phyloP scores from a whole-genome alignment of 1,140 invertebrate genomes.

The Nasonia vitripennis region DNA sequence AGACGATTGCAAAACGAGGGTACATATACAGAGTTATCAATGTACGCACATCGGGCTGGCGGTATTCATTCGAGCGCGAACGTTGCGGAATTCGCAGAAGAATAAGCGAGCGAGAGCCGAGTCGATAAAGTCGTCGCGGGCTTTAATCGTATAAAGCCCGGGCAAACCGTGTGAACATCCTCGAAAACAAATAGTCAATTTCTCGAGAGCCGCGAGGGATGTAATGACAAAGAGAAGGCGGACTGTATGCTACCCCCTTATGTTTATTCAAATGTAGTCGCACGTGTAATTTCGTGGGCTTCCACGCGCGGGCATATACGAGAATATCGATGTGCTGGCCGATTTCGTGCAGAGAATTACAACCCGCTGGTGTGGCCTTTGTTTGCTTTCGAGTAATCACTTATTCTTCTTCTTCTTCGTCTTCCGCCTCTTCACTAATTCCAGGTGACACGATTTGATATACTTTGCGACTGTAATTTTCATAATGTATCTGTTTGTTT shows the following conservation, averaged over 20 bases:
- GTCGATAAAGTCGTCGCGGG: constrained; percentile 30
- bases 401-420: background rate
- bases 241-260: background rate
- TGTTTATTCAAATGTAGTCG: constrained; percentile 48
- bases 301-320: background rate
- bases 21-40: constrained; percentile 28
- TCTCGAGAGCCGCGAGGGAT: constrained; percentile 10
- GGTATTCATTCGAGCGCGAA: background rate
- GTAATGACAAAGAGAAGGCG: constrained; percentile 23
- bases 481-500: too few relatives aligned
- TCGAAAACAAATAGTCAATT: constrained; percentile 49
- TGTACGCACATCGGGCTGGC: constrained; percentile 30
- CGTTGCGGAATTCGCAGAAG: constrained; percentile 36
- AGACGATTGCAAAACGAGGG: background rate
- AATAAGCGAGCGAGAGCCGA: background rate
- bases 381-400: constrained; percentile 32
- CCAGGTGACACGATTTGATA: background rate
- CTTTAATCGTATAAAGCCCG: constrained; percentile 23
- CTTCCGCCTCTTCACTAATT: background rate
- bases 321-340: constrained; percentile 38
- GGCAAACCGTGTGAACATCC: constrained; percentile 41
- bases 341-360: constrained; percentile 28
- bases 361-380: constrained; percentile 4
- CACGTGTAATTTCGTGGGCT: constrained; percentile 32
- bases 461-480: too few relatives aligned